A percentile compares a stretch with the other conserved stretches of the same genome.
phyloP scores from a whole-genome alignment of 2,888 invertebrate genomes.

The Drosophila setosimentum region DNA sequence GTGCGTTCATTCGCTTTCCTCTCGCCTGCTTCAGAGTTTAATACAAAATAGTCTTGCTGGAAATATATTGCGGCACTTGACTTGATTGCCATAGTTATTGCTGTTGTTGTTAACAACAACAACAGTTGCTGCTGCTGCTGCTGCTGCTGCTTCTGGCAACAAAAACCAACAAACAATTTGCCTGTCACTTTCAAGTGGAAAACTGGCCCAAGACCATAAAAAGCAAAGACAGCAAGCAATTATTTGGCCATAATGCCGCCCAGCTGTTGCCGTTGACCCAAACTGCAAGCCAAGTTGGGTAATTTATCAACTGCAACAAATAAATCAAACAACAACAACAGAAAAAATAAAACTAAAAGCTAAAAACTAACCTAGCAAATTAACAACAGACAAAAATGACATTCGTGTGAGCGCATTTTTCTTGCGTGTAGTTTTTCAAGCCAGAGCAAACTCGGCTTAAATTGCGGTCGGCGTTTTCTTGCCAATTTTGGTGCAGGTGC shows the following conservation, averaged over 20 bases:
- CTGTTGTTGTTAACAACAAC: constrained; percentile 14
- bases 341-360: neutral
- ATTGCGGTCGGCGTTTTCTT: constrained; percentile 11
- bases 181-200: constrained; percentile 59
- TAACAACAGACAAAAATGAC: constrained; percentile 25
- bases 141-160: constrained; percentile 3
- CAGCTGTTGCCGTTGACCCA: constrained; percentile 27
- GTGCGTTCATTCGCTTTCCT: neutral
- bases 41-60: constrained; percentile 8
- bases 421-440: constrained; percentile 26
- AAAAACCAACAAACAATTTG: constrained; percentile 42
- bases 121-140: constrained; percentile 5
- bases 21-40: neutral
- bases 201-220: constrained; percentile 42
- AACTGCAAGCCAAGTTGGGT: constrained; percentile 14
- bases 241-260: constrained; percentile 33
- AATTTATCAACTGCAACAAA: constrained; percentile 33
- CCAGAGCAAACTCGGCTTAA: constrained; percentile 26
- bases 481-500: constrained; percentile 63
- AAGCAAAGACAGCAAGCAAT: constrained; percentile 40
- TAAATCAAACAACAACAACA: constrained; percentile 21
- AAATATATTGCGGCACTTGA: constrained; percentile 41
- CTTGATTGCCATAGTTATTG: constrained; percentile 35
- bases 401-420: constrained; percentile 34
- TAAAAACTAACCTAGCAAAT: constrained; percentile 11